Conservation (phyloP, 2,888 invertebrate genomes). For the Drosophila pseudotakahashii region DNA sequence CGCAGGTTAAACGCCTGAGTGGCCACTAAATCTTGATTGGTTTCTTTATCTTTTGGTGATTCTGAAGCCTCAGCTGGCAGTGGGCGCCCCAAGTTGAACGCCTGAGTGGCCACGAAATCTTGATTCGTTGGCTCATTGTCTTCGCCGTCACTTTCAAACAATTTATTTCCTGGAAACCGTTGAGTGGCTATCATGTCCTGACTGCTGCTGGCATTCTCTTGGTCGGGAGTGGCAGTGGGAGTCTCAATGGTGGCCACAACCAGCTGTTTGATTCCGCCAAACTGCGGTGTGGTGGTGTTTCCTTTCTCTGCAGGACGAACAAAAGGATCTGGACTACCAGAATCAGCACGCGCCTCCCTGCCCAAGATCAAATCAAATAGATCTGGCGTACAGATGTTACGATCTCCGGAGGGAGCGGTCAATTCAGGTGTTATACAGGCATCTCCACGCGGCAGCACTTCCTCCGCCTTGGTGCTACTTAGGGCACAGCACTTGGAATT, state of each 20-base stretch:
- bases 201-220: not conserved
- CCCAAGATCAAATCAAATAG: slow-evolving; percentile 44
- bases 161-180: slow-evolving; percentile 11
- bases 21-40: slow-evolving; percentile 31
- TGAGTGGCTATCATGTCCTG: slow-evolving; percentile 47
- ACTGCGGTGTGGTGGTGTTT: slow-evolving; percentile 28
- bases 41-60: not conserved
- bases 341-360: not conserved
- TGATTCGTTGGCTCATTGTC: slow-evolving; percentile 1
- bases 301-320: not conserved
- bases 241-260: slow-evolving; percentile 49
- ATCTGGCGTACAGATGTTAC: slow-evolving; percentile 59
- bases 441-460: not conserved
- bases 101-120: slow-evolving; percentile 22
- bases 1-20: slow-evolving; percentile 8
- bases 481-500: slow-evolving; percentile 55
- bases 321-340: not conserved
- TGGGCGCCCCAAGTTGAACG: not conserved
- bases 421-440: slow-evolving; percentile 51
- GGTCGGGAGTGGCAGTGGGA: slow-evolving; percentile 25
- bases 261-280: slow-evolving; percentile 29
- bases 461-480: slow-evolving; percentile 51
- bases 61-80: not conserved
- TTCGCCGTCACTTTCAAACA: slow-evolving; percentile 1
- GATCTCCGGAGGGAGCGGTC: slow-evolving; percentile 3